These are phyloP conservation scores for Argyrosomus regius DNA, from an alignment of 2,797 vertebrate genomes.

Conservation along the genomic window DNA sequence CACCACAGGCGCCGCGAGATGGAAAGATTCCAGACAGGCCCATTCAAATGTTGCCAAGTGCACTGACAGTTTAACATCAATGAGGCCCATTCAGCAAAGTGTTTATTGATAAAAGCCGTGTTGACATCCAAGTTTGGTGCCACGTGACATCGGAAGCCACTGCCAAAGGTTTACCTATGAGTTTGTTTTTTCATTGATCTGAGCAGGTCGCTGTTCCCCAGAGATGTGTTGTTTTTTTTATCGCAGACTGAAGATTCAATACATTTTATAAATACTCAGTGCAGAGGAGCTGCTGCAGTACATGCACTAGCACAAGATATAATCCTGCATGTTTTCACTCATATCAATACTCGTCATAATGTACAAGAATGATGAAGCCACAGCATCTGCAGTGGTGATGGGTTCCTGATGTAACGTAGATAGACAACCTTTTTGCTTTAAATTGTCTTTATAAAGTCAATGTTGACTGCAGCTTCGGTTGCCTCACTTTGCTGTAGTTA, in stretches of 20 bases:
- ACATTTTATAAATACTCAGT: background rate
- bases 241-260: background rate
- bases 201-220: background rate
- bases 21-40: conserved; percentile 55
- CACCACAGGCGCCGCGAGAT: conserved; percentile 40
- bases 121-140: conserved; percentile 25
- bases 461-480: no score
- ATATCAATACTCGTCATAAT: background rate
- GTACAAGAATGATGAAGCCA: background rate
- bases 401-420: no score
- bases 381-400: no score
- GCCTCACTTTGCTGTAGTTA: no score
- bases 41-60: conserved; percentile 58
- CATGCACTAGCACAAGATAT: background rate
- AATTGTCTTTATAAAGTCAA: no score
- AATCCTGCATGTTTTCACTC: background rate
- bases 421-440: no score
- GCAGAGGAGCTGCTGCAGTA: background rate
- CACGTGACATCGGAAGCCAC: background rate
- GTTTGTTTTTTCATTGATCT: background rate
- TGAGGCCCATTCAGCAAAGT: conserved; percentile 27
- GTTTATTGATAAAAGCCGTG: conserved; percentile 35
- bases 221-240: background rate
- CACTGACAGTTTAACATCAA: conserved; percentile 52
- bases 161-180: background rate